Base-by-base conservation (phyloP, 2,113 vertebrate genomes). In the Sebastes fasciatus region DNA sequence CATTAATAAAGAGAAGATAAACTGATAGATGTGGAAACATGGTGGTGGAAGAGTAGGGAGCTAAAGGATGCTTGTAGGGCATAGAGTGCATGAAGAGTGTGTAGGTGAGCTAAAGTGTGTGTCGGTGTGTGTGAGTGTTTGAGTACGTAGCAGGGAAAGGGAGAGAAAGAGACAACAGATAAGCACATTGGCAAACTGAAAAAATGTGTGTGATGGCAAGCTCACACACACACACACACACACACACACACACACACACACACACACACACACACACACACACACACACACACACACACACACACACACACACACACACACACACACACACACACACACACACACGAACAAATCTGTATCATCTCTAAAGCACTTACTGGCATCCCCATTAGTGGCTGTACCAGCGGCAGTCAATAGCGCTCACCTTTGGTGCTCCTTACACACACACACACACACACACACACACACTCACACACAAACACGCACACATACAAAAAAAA, bases 361-460 rank as follows among this genome's bases (percentile, higher is more conserved):
- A 85, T 82, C 79, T 78, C 69, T 63, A 40, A 87, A 87, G 82
- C 73, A 88, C 84, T 91, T 86, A 85, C 83, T 73, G 90, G 79
- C 73, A 81, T 83, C 70, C 79, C 82, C 87, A 90, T 93, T 93
- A 90, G 87, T 83, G 81, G 62, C 52, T 79, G 67, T 51, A 63
- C 77, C 21, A 83, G 77, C 65, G 13, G 74, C 82, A 86, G 88
- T 92, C 85, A 93, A 87, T 87, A 86, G 75, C 13, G 7, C 83
- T 92, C 84, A 91, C 88, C 86, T 91, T 85, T 88, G 57, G 43
- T 87, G 75, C 68, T 73, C 71, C 60, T 82, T 66, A 46, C 21
- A 42, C n/a, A 63, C 55, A 58, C 55, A 58, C 3, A 57, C 54
- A 57, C 9, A 57, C n/a, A 55, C 19, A n/a, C n/a, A 57, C 19